phyloP scores from a whole-genome alignment of 1,140 invertebrate genomes.

The Hypothenemus hampei region DNA sequence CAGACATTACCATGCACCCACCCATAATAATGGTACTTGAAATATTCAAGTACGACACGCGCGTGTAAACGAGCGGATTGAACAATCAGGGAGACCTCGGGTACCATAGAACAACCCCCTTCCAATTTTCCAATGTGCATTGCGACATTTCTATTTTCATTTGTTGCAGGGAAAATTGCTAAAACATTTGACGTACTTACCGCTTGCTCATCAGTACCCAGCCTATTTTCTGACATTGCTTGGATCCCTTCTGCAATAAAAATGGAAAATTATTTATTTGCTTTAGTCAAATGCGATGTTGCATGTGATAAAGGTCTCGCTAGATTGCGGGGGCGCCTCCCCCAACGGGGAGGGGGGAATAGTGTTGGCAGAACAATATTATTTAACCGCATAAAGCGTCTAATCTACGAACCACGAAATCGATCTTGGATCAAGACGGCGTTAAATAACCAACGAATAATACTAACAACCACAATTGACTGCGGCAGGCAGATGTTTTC shows the following conservation, averaged over 20 bases:
- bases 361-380: neutral
- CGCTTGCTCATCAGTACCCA: neutral
- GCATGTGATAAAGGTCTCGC: neutral
- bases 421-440: too few species aligned
- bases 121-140: neutral
- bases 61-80: too few species aligned
- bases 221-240: slow-evolving; percentile 1
- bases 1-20: slow-evolving; percentile 4
- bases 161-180: too few species aligned
- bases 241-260: neutral
- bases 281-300: neutral
- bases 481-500: too few species aligned
- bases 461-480: too few species aligned
- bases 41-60: too few species aligned
- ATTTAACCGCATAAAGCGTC: too few species aligned
- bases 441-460: too few species aligned
- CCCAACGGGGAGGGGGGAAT: neutral
- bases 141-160: too few species aligned
- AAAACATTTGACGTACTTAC: slow-evolving; percentile 6
- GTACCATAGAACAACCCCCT: neutral
- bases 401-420: too few species aligned
- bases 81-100: too few species aligned
- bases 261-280: neutral
- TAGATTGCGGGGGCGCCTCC: neutral
- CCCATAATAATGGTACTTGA: too few species aligned